Evolutionary conservation across 2,888 invertebrate species (phyloP), one percentile per base, ranked within the genome.

Genomic region (Cybosia mesomella): DNA sequence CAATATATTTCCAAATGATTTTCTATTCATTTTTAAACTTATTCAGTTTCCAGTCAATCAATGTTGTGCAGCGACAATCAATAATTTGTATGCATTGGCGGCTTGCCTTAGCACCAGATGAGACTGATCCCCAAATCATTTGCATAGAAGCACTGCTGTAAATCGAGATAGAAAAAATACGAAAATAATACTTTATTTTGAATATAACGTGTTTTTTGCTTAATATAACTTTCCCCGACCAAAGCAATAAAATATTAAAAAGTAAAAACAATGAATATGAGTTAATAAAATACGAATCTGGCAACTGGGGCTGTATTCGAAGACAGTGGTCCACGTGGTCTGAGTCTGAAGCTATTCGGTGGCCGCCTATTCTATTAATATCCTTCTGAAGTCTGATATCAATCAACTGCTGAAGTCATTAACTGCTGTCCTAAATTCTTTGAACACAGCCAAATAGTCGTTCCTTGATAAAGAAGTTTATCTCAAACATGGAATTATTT

Each of bases 401-500:
- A 77, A 62, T 34, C 58, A 62, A 60, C 59, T 58, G 58, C 60
- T 24, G 32, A 62, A 65, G 11, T 64, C 49, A 68, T 66, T 72
- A 67, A 55, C 55, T 10, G 9, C 24, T 28, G 62, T 28, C 65
- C 67, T 62, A 68, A 67, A 62, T 70, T 70, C 55, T 67, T 58
- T 75, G 66, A 70, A 69, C 66, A 24, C 18, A 66, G 64, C 63
- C 70, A 69, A 63, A 58, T 66, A 62, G 59, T 69, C 71, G 64
- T 68, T 66, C 54, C 59, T 71, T 73, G 67, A 73, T 64, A 72
- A 72, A 71, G 58, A 70, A 58, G 15, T 32, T 73, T 75, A 75
- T 81, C 71, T 59, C 2, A 18, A 59, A 77, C 77, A 68, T 59
- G 70, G 63, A 66, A 75, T 73, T 77, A 68, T 77, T 67, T 66